Percentiles rank a stretch among this genome's conserved stretches.
phyloP scores from a whole-genome alignment of 35 echinoderm and acorn worm species.

The Hemicentrotus pulcherrimus region DNA sequence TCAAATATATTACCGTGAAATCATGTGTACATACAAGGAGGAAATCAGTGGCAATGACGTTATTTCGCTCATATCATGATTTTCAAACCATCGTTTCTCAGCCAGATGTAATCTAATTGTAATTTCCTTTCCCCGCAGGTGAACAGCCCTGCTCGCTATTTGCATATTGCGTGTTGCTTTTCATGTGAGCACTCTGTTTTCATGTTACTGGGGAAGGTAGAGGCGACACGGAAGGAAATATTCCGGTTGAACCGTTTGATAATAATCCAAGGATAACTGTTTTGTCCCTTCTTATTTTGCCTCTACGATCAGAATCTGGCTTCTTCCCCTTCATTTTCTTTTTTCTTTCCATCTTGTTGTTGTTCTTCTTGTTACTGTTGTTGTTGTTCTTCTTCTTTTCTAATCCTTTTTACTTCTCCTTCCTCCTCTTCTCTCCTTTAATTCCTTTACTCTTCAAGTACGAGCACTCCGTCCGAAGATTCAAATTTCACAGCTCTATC shows the following conservation, averaged over 20 bases:
- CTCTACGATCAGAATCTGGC: neutral
- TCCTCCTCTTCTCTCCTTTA: neutral
- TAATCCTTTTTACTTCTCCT: too few relatives aligned
- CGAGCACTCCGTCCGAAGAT: too few relatives aligned
- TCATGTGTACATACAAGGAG: neutral
- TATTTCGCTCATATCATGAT: neutral
- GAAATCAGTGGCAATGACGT: neutral
- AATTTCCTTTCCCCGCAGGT: neutral
- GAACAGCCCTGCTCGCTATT: neutral
- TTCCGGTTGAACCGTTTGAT: neutral
- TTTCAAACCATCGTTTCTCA: neutral
- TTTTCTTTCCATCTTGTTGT: too few relatives aligned
- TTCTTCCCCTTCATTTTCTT: too few relatives aligned
- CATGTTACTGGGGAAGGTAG: neutral
- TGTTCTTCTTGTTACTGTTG: too few relatives aligned
- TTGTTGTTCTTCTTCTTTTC: too few relatives aligned
- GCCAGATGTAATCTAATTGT: neutral
- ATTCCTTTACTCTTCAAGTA: neutral
- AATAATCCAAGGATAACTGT: neutral
- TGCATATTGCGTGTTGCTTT: neutral
- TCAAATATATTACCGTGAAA: neutral
- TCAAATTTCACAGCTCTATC: too few relatives aligned
- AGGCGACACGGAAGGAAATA: neutral
- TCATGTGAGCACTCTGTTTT: neutral
- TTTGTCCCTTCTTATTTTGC: neutral